Evolutionary conservation across 2,888 invertebrate species (phyloP).

Genomic region (Myopa tessellatipennis): DNA sequence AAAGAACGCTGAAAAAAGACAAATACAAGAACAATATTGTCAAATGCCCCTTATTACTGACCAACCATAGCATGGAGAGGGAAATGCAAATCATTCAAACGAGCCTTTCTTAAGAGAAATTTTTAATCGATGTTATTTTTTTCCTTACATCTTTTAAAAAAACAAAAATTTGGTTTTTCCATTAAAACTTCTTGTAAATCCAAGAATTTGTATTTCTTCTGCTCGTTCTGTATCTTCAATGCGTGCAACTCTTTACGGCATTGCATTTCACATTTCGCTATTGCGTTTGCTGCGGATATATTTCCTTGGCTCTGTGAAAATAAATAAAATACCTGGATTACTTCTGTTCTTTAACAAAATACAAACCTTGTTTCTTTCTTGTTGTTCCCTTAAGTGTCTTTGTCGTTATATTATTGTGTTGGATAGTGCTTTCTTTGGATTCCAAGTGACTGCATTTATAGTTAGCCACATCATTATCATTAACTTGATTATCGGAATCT

Average conservation of each 20-base stretch:
- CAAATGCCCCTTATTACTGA: too few species aligned
- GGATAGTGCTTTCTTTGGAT: neutral
- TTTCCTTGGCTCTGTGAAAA: neutral
- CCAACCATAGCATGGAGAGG: too few species aligned
- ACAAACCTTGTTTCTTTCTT: constrained; percentile 9
- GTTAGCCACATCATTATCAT: too few species aligned
- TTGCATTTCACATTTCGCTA: neutral
- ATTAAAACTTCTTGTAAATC: neutral
- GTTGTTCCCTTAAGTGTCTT: neutral
- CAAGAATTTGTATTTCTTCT: neutral
- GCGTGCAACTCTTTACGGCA: constrained; percentile 11
- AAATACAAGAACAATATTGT: too few species aligned
- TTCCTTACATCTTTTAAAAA: too few species aligned
- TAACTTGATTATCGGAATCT: too few species aligned
- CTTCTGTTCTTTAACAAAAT: neutral
- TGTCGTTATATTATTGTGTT: constrained; percentile 1
- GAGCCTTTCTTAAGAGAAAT: too few species aligned
- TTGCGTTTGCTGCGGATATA: neutral
- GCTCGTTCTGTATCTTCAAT: neutral
- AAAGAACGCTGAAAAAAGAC: too few species aligned
- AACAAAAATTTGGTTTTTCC: too few species aligned
- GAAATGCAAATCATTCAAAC: too few species aligned
- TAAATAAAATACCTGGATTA: constrained; percentile 9
- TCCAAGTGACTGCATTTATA: too few species aligned
- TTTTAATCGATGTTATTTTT: too few species aligned